Evolutionary conservation across 2,888 invertebrate species (phyloP).

Genomic region (Lasioglossum leucozonium): DNA sequence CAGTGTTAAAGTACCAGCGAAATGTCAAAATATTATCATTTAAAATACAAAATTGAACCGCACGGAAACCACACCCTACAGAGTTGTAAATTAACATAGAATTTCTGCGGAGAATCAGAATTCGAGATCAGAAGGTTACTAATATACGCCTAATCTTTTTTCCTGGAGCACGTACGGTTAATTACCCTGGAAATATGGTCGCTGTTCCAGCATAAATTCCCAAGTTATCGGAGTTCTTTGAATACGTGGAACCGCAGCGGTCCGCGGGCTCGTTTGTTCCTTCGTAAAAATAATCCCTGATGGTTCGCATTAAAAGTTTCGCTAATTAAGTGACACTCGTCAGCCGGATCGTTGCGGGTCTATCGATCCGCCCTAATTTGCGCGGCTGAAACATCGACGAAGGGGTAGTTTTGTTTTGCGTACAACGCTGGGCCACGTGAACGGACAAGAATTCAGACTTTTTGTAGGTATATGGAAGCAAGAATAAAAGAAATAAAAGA

Average conservation of each 20-base stretch:
- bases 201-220: neutral
- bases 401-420: constrained; percentile 28
- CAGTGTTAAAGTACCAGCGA: no score
- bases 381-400: constrained; percentile 6
- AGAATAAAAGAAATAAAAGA: no score
- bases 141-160: neutral
- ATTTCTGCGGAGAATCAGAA: neutral
- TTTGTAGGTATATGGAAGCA: no score
- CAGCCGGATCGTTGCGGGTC: constrained; percentile 24
- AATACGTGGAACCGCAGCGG: neutral
- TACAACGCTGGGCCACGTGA: constrained; percentile 2
- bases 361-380: constrained; percentile 37
- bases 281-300: constrained; percentile 23
- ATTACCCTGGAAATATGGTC: neutral
- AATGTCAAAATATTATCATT: no score
- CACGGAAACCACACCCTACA: no score
- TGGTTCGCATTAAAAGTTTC: constrained; percentile 29
- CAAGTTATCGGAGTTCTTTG: neutral
- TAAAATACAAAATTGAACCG: neutral
- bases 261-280: neutral
- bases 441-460: neutral
- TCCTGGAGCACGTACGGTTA: neutral
- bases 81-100: neutral
- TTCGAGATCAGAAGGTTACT: neutral
- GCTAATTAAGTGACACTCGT: constrained; percentile 44